Base-by-base conservation (phyloP, 2,113 vertebrate genomes). In the Salvelinus fontinalis region DNA sequence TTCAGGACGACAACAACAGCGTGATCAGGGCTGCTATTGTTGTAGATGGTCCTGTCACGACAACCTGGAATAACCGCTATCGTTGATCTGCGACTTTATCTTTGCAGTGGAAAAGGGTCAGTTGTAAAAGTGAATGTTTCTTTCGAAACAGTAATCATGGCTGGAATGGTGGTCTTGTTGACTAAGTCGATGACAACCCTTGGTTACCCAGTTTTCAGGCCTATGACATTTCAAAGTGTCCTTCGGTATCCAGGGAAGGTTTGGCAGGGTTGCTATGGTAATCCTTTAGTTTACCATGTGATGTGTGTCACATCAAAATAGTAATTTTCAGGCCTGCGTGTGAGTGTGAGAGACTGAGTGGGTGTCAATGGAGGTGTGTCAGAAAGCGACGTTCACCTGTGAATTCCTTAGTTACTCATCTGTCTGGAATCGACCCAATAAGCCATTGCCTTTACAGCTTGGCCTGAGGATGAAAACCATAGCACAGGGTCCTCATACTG, bases 241-340 rank as follows among this genome's bases (percentile, higher is more conserved):
- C 51, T 54, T 5, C 51, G 5, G 51, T 54, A 18, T 54, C 51
- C 16, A 54, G 51, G 16, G 51, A 54, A 54, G 3, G 5, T 54
- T 62, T 62, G 59, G 20, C n/a, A 22, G 59, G n/a, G 59, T 62
- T 62, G 59, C 59, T 62, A 62, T 62, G 59, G 59, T 62, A 62
- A 62, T 62, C 59, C 7, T 62, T 24, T 67, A 12, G 13, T 67
- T 20, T 9, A 31, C 16, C 9, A 31, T 34, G 59, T 22, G 51
- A 5, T 54, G 51, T 34, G 16, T 22, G 59, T 62, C 59, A 62
- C 18, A 20, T 9, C 59, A 62, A n/a, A 62, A 54, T 16, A 4
- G 16, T 54, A 16, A 24, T 67, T 5, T 26, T 27, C 26, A 14
- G 24, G 8, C 65, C 65, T 67, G 16, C 59, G 18, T 60, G 12